phyloP scores from a whole-genome alignment of 2,888 invertebrate genomes.

The Lithophane semibrunnea region DNA sequence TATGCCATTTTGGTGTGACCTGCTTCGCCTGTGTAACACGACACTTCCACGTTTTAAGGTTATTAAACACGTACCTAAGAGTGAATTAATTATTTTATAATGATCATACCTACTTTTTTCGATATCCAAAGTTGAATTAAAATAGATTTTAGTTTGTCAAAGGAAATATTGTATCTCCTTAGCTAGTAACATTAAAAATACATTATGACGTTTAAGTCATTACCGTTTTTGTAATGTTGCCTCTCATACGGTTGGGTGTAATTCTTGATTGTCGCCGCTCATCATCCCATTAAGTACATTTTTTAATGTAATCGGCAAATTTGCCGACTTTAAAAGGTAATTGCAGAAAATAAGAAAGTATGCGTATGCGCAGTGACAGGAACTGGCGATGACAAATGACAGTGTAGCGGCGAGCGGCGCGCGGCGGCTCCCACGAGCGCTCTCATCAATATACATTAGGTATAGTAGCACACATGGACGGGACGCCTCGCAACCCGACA shows the following conservation, averaged over 20 bases:
- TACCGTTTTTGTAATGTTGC: conserved; percentile 39
- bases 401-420: conserved; percentile 69
- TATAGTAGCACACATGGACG: conserved; percentile 67
- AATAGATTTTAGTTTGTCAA: conserved; percentile 14
- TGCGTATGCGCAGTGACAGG: conserved; percentile 84
- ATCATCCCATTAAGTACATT: conserved; percentile 75
- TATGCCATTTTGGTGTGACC: conserved; percentile 79
- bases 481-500: conserved; percentile 53
- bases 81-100: conserved; percentile 60
- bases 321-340: conserved; percentile 85
- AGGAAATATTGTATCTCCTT: conserved; percentile 14
- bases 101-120: conserved; percentile 60
- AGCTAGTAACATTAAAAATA: conserved; percentile 47
- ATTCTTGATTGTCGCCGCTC: conserved; percentile 76
- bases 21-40: conserved; percentile 78
- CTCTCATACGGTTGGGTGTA: conserved; percentile 53
- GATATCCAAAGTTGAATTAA: conserved; percentile 44
- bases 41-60: conserved; percentile 69
- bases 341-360: conserved; percentile 86
- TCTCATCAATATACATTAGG: conserved; percentile 84
- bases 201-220: conserved; percentile 56
- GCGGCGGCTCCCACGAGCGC: conserved; percentile 80
- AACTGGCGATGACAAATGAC: conserved; percentile 88
- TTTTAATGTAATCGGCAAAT: conserved; percentile 81
- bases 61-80: conserved; percentile 35